These are phyloP conservation scores for Ceratotherium simum DNA, from an alignment of 2,113 vertebrate species.

Conservation along the genomic window DNA sequence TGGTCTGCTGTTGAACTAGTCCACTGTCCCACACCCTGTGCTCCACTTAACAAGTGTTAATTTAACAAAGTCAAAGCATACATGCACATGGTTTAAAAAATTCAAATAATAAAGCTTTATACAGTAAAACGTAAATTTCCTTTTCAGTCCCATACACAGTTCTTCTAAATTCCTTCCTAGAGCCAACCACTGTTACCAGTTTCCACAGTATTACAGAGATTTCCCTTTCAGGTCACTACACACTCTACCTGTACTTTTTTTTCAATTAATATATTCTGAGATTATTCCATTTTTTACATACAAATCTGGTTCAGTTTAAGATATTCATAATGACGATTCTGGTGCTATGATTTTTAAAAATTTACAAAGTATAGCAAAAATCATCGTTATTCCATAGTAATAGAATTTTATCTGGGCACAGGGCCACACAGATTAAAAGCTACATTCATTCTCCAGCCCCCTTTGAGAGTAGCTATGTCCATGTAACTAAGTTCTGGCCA, in stretches of 20 bases:
- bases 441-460: too few relatives aligned
- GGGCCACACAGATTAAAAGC: too few relatives aligned
- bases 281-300: not conserved
- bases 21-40: too few relatives aligned
- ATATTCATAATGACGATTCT: not conserved
- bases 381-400: too few relatives aligned
- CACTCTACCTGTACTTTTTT: not conserved
- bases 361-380: not conserved
- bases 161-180: not conserved
- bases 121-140: not conserved
- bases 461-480: too few relatives aligned
- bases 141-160: not conserved
- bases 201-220: not conserved
- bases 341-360: not conserved
- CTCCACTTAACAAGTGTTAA: too few relatives aligned
- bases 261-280: not conserved
- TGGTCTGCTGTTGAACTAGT: too few relatives aligned
- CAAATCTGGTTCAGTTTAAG: not conserved
- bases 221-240: not conserved
- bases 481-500: too few relatives aligned
- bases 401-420: too few relatives aligned
- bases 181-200: not conserved
- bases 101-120: not conserved
- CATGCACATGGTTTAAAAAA: not conserved
- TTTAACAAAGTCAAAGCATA: not conserved